Evolutionary conservation across 2,888 invertebrate genomes (phyloP).

Genomic region (Cancer borealis): DNA sequence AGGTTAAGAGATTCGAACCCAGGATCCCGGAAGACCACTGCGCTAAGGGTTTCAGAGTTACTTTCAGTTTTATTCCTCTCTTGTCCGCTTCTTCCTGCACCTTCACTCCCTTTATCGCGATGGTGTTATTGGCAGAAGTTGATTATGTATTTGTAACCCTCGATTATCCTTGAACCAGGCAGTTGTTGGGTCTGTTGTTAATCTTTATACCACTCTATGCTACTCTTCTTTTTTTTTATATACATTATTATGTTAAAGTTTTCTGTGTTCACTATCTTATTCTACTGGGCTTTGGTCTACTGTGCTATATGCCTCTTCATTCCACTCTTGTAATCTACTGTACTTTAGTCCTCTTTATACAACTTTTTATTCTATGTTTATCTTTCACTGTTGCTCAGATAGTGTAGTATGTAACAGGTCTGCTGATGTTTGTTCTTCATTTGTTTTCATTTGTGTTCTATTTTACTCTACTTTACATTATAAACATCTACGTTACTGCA

Average conservation of each 20-base stretch:
- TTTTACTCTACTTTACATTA: not conserved
- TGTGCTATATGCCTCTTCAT: not conserved
- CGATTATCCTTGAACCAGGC: not conserved
- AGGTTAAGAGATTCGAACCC: constrained; percentile 30
- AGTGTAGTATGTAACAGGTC: not conserved
- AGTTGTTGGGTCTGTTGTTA: not conserved
- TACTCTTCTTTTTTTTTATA: not conserved
- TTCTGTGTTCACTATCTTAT: not conserved
- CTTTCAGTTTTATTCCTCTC: not conserved
- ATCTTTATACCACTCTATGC: not conserved
- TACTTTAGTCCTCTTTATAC: not conserved
- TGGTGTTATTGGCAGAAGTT: not conserved
- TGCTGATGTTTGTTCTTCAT: not conserved
- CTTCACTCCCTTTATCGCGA: not conserved
- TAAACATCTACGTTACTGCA: not conserved
- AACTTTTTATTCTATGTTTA: not conserved
- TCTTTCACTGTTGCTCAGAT: not conserved
- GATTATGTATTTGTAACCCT: not conserved
- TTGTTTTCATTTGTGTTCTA: not conserved
- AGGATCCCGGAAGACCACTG: not conserved
- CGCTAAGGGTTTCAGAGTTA: not conserved
- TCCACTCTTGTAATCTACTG: not conserved
- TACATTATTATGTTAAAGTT: not conserved
- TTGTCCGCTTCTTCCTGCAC: not conserved
- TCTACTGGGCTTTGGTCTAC: not conserved